Evolutionary conservation across 2,888 invertebrate species (phyloP).

Genomic region (Aleiodes leptofemur): DNA sequence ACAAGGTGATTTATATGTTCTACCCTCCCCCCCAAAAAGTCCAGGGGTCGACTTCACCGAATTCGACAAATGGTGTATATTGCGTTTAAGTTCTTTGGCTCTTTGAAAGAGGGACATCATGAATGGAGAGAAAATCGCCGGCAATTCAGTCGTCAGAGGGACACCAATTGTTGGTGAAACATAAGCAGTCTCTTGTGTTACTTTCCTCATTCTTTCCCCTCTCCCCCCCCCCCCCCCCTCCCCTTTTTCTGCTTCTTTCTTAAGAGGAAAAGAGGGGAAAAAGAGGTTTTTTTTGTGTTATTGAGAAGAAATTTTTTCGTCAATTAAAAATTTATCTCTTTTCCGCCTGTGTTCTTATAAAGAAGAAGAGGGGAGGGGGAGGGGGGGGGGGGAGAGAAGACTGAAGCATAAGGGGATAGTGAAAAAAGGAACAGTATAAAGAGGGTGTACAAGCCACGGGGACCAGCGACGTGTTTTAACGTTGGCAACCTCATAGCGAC

Average conservation of each 20-base stretch:
- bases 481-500: constrained; percentile 58
- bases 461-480: too few species aligned
- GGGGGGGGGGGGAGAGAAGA: too few species aligned
- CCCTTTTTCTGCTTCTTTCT: too few species aligned
- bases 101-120: neutral
- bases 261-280: too few species aligned
- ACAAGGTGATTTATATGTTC: constrained; percentile 23
- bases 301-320: constrained; percentile 48
- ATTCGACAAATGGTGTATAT: constrained; percentile 27
- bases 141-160: constrained; percentile 10
- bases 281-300: too few species aligned
- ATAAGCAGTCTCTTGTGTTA: neutral
- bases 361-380: too few species aligned
- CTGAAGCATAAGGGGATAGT: too few species aligned
- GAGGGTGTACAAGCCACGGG: too few species aligned
- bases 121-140: constrained; percentile 8
- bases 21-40: constrained; percentile 5
- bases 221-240: neutral
- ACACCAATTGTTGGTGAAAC: constrained; percentile 14
- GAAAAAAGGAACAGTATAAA: too few species aligned
- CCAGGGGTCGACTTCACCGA: constrained; percentile 7
- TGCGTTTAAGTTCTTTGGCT: too few species aligned
- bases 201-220: neutral
- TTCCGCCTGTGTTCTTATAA: too few species aligned
- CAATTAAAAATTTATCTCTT: constrained; percentile 47